Conservation (phyloP, 2,113 vertebrate species). For the Hippolais icterina region DNA sequence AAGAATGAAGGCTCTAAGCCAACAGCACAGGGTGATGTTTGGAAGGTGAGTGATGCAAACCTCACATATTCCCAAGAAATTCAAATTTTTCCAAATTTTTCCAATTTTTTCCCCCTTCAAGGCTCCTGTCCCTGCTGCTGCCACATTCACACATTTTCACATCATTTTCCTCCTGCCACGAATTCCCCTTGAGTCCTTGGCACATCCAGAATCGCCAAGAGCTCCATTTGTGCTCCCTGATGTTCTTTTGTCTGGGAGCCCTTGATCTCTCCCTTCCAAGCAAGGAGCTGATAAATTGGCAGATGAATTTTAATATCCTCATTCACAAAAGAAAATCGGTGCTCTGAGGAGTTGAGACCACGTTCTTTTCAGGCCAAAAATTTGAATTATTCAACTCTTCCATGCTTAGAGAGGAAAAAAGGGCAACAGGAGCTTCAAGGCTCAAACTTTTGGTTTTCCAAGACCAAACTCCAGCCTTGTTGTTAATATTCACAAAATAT, state of each 20-base stretch:
- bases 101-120: not conserved
- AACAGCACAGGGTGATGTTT: not conserved
- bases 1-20: not conserved
- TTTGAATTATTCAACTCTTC: not conserved
- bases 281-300: not conserved
- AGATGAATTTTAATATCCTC: not conserved
- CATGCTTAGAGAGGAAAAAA: not conserved
- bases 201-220: not conserved
- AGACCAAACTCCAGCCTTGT: not conserved
- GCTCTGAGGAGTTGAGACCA: not conserved
- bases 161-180: not conserved
- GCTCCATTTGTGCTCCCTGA: not conserved
- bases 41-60: not conserved
- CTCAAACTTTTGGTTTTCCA: not conserved
- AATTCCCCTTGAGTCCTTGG: not conserved
- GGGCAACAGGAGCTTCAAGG: not conserved
- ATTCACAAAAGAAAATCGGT: not conserved
- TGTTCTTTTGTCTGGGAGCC: no score
- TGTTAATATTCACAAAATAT: not conserved
- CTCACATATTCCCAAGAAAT: fast-evolving
- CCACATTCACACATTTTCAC: not conserved
- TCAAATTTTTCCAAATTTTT: not conserved
- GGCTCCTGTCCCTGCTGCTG: not conserved
- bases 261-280: not conserved
- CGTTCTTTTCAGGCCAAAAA: not conserved